phyloP scores from a whole-genome alignment of 2,797 vertebrate species.

The Cirrhinus mrigala region DNA sequence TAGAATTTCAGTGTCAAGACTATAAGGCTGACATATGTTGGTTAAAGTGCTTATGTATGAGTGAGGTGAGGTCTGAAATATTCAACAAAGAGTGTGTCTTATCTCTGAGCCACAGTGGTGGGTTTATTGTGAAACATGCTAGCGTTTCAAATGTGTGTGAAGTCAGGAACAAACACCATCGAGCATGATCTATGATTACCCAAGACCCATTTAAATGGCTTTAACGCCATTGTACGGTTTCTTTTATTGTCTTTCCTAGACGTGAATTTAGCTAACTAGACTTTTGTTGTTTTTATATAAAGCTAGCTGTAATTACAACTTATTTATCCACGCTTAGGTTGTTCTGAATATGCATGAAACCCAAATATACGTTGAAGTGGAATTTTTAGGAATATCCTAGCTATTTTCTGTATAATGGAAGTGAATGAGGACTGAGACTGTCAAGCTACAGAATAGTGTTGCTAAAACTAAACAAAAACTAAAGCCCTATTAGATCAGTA shows the following conservation, averaged over 20 bases:
- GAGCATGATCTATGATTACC: not conserved
- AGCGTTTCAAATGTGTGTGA: not conserved
- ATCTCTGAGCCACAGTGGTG: not conserved
- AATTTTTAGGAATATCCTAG: not conserved
- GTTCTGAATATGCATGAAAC: not conserved
- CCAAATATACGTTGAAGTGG: not conserved
- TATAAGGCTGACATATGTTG: not conserved
- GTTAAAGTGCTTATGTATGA: not conserved
- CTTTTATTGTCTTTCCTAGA: not conserved
- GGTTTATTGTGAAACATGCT: constrained; percentile 10
- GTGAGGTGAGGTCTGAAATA: constrained; percentile 13
- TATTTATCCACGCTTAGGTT: not conserved
- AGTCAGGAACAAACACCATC: not conserved
- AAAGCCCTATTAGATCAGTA: not conserved
- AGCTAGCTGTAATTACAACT: not conserved
- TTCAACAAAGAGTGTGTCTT: not conserved
- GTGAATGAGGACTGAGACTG: not conserved
- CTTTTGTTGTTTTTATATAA: not conserved
- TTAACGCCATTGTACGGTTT: not conserved
- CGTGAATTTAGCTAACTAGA: not conserved
- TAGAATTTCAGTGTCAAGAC: constrained; percentile 2
- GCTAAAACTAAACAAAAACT: not conserved
- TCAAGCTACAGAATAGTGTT: not conserved
- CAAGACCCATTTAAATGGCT: not conserved
- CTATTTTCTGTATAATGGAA: not conserved